Evolutionary conservation across 2,888 invertebrate genomes (phyloP), one percentile per base, ranked within the genome.

Genomic region (Hydroisotoma schaefferi): DNA sequence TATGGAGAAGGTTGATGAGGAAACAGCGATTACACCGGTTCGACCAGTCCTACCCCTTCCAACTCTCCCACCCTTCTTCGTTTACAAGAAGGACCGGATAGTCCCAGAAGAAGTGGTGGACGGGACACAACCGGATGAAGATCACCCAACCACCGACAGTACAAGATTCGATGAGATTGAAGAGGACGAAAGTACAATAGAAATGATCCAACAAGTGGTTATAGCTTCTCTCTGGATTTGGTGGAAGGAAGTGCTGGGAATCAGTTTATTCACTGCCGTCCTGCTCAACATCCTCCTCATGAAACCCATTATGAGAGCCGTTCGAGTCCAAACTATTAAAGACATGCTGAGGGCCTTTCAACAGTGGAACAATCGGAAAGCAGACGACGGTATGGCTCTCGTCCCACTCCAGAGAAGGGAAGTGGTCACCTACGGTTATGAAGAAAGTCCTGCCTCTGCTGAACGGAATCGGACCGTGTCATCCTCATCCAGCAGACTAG

Each of bases 211-310:
- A 0, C 84, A 86, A 75, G 82, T 87, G 2, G 85, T 87, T 64
- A 85, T 87, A 43, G 82, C 84, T 12, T 87, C 88, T 0, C 77
- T 90, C 0, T 89, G 88, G 86, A 85, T 84, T 76, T 90, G 87
- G 86, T 90, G 86, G 87, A 89, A 86, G 77, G 90, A 91, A 77
- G 86, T 92, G 5, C 75, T 87, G 2, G 81, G 87, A 2, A 87
- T 91, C 51, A 87, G 87, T 2, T 76, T 90, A 37, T 82, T 87
- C 5, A 85, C 86, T 0, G 87, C 89, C 8, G 59, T 71, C 10
- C 23, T 72, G 8, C 46, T 72, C 2, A 72, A 72, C 40, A 49
- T 70, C 10, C 56, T 72, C 15, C 38, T 72, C 0, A 66, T 72
- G 68, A 57, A 68, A 26, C 72, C 72, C 0, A 33, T 72, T 5